These are phyloP conservation scores for Brachirus orientalis DNA, from an alignment of 2,113 vertebrate species.

Conservation along the genomic window DNA sequence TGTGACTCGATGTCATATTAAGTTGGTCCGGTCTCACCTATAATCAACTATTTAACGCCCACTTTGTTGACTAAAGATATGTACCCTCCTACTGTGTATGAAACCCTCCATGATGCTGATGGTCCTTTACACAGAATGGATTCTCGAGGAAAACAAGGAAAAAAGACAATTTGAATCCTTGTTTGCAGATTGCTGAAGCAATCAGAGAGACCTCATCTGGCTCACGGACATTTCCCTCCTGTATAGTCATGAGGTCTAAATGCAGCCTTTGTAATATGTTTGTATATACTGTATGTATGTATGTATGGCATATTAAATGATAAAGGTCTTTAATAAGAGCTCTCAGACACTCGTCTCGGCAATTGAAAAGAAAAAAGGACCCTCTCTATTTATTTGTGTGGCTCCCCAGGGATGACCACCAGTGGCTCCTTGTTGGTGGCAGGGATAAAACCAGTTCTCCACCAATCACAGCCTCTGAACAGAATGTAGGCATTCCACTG, in stretches of 20 bases:
- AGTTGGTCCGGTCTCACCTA: constrained; percentile 28
- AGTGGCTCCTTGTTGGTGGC: background rate
- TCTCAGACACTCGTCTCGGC: constrained; percentile 25
- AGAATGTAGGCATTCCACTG: constrained; percentile 50
- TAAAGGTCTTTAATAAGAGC: constrained; percentile 10
- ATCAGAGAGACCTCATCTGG: background rate
- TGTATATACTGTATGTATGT: constrained; percentile 41
- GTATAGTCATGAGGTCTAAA: constrained; percentile 14
- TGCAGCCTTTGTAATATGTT: constrained; percentile 46
- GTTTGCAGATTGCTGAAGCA: constrained; percentile 1
- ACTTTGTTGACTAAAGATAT: constrained; percentile 62
- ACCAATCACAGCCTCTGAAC: constrained; percentile 46
- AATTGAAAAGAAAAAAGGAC: constrained; percentile 42
- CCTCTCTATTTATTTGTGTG: constrained; percentile 66
- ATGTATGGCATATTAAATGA: constrained; percentile 48
- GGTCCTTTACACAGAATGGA: background rate
- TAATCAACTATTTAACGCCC: constrained; percentile 29
- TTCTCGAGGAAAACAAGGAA: background rate
- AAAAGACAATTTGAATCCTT: background rate
- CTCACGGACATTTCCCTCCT: too few relatives aligned
- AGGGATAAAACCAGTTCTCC: background rate
- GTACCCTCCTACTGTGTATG: constrained; percentile 11
- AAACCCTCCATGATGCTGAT: constrained; percentile 1
- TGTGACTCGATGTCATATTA: constrained; percentile 30
- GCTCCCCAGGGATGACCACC: constrained; percentile 35